These are phyloP conservation scores for Squalus acanthias DNA, from an alignment of 2,797 vertebrate genomes.

Conservation along the genomic window DNA sequence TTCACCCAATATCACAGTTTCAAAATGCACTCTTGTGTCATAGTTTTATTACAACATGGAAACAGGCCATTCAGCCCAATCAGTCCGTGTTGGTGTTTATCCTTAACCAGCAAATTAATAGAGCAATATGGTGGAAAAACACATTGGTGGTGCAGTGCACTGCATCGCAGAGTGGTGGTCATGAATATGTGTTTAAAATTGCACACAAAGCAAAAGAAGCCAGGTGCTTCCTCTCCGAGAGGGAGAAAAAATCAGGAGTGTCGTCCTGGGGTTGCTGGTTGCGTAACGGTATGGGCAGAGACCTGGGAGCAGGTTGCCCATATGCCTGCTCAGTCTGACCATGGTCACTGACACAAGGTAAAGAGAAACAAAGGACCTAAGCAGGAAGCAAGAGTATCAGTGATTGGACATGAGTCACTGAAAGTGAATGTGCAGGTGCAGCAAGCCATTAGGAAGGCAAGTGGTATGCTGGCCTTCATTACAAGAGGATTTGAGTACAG, in stretches of 20 bases:
- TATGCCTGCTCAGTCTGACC: background rate
- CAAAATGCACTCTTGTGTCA: background rate
- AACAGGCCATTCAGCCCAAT: background rate
- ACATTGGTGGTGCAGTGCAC: background rate
- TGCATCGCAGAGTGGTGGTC: background rate
- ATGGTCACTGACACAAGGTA: background rate
- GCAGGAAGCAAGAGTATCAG: background rate
- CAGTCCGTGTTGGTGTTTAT: background rate
- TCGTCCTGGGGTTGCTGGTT: background rate
- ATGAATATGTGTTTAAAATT: background rate
- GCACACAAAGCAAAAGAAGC: background rate
- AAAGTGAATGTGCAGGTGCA: too few species aligned
- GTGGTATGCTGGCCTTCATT: too few species aligned
- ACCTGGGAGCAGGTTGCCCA: background rate
- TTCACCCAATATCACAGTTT: background rate
- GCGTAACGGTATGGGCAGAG: background rate
- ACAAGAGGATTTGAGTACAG: too few species aligned
- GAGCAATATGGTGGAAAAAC: background rate
- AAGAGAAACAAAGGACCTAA: background rate
- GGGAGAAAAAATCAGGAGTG: background rate
- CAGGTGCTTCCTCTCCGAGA: background rate
- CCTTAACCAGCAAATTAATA: background rate
- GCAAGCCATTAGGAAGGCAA: too few species aligned
- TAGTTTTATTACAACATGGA: background rate
- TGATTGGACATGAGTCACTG: background rate